Evolutionary conservation across 2,797 vertebrate genomes (phyloP).

Genomic region (Coreius guichenoti): DNA sequence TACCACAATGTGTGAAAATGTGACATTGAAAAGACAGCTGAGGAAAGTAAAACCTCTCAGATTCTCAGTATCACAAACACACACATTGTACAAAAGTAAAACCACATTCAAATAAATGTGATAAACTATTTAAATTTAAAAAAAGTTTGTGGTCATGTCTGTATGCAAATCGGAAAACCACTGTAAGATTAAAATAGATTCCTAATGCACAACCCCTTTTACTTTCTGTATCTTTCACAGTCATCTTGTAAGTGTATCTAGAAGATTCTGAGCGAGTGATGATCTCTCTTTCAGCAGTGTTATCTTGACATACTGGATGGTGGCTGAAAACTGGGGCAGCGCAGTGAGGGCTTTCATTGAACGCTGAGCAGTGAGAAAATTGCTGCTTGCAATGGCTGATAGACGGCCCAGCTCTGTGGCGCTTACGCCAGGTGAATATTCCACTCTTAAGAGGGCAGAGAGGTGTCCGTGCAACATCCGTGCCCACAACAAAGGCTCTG

Average conservation of each 20-base stretch:
- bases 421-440: conserved; percentile 35
- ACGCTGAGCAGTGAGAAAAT: conserved; percentile 63
- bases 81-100: conserved; percentile 26
- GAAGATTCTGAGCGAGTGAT: conserved; percentile 74
- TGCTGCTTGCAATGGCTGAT: conserved; percentile 66
- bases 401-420: conserved; percentile 66
- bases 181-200: conserved; percentile 30
- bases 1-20: conserved; percentile 33
- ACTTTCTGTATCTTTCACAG: not conserved
- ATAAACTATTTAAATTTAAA: conserved; percentile 48
- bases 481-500: conserved; percentile 85
- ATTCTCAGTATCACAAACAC: not conserved
- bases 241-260: conserved; percentile 19
- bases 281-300: conserved; percentile 79
- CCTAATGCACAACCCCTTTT: conserved; percentile 6
- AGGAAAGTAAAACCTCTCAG: not conserved
- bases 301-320: conserved; percentile 81
- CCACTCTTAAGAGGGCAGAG: conserved; percentile 57
- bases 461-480: conserved; percentile 83
- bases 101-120: not conserved
- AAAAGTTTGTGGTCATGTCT: conserved; percentile 39
- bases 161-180: conserved; percentile 22
- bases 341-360: conserved; percentile 78
- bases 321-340: conserved; percentile 84
- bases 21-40: not conserved